Evolutionary conservation across 2,797 vertebrate species (phyloP), one percentile per base, ranked within the genome.

Genomic region (Premnoplex brunnescens): DNA sequence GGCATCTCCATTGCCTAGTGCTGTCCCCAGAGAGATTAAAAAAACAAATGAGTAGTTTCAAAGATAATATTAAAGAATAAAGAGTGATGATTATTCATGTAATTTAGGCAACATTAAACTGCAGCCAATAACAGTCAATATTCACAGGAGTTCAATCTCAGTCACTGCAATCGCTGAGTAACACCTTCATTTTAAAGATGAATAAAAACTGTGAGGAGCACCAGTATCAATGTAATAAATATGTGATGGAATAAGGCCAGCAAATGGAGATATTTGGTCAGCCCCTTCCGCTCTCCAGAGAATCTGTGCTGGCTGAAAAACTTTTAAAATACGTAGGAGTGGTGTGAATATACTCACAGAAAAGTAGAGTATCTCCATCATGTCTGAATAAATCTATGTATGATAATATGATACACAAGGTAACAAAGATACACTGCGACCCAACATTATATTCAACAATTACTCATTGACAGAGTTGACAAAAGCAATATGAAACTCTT

Each of bases 31-130:
- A 92, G 81, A 88, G 58, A 94, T 89, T 78, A 80, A 36, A 62
- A 95, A 95, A 77, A 12, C 52, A 83, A 80, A 79, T 85, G 21
- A 93, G 56, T 76, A 64, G 72, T 94, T 94, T 80, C 84, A 91
- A 60, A 77, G 56, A 80, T 83, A 60, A 74, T 44, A n/a, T 67
- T 77, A 44, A 74, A 78, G 64, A 77, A 92, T 43, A 54, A 80
- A 79, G 80, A 44, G 17, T 4, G 2, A 55, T 85, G 44, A 89
- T 74, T 80, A 72, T 68, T 85, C 21, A 73, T 56, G 23, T 14
- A 83, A 52, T 92, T 91, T 85, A 77, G 64, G 58, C 20, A 68
- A 80, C 14, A 8, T n/a, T 46, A 93, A 83, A 22, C 41, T 62
- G 37, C 34, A 89, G 27, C 24, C 34, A 51, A 32, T 19, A 79